Conservation (phyloP, 2,888 invertebrate genomes). For the Anarsia innoxiella region DNA sequence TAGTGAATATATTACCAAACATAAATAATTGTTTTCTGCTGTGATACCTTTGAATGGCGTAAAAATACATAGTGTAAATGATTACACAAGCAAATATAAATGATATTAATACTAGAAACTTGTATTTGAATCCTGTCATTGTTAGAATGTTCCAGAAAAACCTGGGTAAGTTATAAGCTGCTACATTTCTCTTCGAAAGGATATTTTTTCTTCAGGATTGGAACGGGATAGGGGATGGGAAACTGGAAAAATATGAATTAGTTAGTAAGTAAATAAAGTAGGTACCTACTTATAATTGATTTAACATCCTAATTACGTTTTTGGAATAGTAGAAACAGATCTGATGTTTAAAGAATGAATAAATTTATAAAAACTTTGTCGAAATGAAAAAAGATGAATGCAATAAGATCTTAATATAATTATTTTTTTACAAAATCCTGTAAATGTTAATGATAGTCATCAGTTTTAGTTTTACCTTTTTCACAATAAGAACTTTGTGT, state of each 20-base stretch:
- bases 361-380: too few relatives aligned
- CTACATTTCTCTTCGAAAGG: not conserved
- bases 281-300: too few relatives aligned
- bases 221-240: slow-evolving; percentile 8
- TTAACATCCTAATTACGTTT: too few relatives aligned
- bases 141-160: slow-evolving; percentile 29
- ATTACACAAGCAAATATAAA: slow-evolving; percentile 31
- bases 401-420: too few relatives aligned
- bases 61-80: slow-evolving; percentile 41
- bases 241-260: slow-evolving; percentile 13
- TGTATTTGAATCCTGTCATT: slow-evolving; percentile 34
- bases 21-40: slow-evolving; percentile 30
- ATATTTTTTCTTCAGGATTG: slow-evolving; percentile 8
- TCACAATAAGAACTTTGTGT: too few relatives aligned
- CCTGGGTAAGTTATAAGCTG: not conserved
- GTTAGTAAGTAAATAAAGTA: too few relatives aligned
- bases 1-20: slow-evolving; percentile 37
- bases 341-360: too few relatives aligned
- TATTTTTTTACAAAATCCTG: too few relatives aligned
- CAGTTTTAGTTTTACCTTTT: too few relatives aligned
- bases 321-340: too few relatives aligned
- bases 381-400: too few relatives aligned
- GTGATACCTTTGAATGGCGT: slow-evolving; percentile 34
- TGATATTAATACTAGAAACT: slow-evolving; percentile 26
- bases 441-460: too few relatives aligned